Evolutionary conservation across 64 coral and sea anemone genomes (phyloP), one percentile per base, ranked within the genome.

Genomic region (Pocillopora verrucosa): DNA sequence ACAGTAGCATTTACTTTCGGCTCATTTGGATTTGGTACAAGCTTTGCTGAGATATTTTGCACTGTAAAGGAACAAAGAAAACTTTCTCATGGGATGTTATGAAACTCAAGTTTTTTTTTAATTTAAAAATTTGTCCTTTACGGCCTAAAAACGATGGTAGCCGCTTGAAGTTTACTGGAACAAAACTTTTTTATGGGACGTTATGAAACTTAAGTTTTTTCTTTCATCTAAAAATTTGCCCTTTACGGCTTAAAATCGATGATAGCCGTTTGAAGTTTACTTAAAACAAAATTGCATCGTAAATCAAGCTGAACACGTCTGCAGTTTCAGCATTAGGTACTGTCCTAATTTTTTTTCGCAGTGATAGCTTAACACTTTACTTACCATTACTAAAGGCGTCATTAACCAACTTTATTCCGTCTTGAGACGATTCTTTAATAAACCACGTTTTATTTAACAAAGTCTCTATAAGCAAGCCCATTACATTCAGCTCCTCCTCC

Each of bases 1-100:
- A 91, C 89, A 12, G 73, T 88, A 12, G 84, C 57, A 61, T 79
- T 90, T 35, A 74, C n/a, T n/a, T 20, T 17, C 14, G 82, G 82
- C 61, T 85, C 65, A 82, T 24, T 9, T 58, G 68, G 59, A 11
- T 30, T 61, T 72, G 73, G 67, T 7, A 56, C 58, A 0, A 93
- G 60, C 75, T 60, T 82, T 58, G 72, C 34, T 9, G 86, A 65
- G 34, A 80, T 73, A 62, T 88, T 80, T 82, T 88, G 77, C 77
- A 79, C 91, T 93, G 69, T 59, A 70, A 70, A 24, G n/a, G 22
- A 51, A 70, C 19, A 70, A 25, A 24, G 5, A 70, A 30, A 25
- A 5, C 25, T 20, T n/a, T 20, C 5, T 24, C 67, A 25, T 10
- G 25, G 61, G 2, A 63, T 63, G 61, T 11, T 63, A 51, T 51